A percentile compares a stretch with the other conserved stretches of the same genome.
Evolutionary conservation across 92 coral and sea anemone species (phyloP).

Genomic region (Isaurus tuberculatus): DNA sequence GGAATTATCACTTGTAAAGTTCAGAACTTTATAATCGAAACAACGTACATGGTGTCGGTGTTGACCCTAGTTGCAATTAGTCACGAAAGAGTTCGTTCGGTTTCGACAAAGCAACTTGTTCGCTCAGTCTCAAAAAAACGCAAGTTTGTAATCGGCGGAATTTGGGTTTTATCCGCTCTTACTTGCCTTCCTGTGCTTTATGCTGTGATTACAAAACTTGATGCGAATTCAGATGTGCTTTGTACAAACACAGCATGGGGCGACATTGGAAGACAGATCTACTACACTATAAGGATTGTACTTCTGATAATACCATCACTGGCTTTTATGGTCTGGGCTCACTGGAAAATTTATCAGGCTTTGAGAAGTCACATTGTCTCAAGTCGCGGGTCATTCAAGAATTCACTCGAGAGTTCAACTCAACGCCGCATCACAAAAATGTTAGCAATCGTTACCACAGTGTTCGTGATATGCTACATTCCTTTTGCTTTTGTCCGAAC

Average conservation of each 20-base stretch:
- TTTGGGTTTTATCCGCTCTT: slow-evolving; percentile 22
- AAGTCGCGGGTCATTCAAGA: slow-evolving; percentile 26
- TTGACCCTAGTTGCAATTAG: slow-evolving; percentile 41
- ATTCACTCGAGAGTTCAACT: slow-evolving; percentile 25
- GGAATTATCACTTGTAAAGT: slow-evolving; percentile 30
- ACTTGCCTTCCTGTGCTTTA: slow-evolving; percentile 32
- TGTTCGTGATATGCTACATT: slow-evolving; percentile 32
- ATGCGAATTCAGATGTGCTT: background rate
- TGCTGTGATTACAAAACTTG: slow-evolving; percentile 8
- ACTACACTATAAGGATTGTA: slow-evolving; percentile 20
- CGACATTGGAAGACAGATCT: slow-evolving; percentile 20
- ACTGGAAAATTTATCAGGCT: slow-evolving; percentile 27
- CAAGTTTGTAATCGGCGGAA: slow-evolving; percentile 5
- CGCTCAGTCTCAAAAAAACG: slow-evolving; percentile 29
- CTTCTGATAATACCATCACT: slow-evolving; percentile 9
- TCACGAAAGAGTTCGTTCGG: slow-evolving; percentile 36
- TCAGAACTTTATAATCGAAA: slow-evolving; percentile 42
- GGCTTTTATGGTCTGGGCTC: slow-evolving; percentile 32
- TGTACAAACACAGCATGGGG: slow-evolving; percentile 45
- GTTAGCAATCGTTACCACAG: slow-evolving; percentile 32
- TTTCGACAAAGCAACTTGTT: slow-evolving; percentile 32
- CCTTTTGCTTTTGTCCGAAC: slow-evolving; percentile 42
- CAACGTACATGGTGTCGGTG: slow-evolving; percentile 38
- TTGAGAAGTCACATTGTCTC: slow-evolving; percentile 12
- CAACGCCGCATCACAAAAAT: slow-evolving; percentile 43